A percentile compares a stretch with the other conserved stretches of the same genome.
Evolutionary conservation across 2,797 vertebrate species (phyloP).

Genomic region (Xiphophorus birchmanni): DNA sequence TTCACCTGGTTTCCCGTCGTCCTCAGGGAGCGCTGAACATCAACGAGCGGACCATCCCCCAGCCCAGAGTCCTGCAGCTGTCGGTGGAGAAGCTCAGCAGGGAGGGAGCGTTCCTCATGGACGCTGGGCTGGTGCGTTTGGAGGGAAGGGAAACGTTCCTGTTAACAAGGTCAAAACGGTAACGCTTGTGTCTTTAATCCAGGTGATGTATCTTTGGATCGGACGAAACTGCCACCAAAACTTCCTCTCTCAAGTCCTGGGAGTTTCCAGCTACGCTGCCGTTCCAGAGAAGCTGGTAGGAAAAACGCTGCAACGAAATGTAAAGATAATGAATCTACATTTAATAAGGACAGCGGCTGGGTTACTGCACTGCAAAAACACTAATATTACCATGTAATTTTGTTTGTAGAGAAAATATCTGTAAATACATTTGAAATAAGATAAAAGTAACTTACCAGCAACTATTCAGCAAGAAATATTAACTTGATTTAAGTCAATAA

Average conservation of each 20-base stretch:
- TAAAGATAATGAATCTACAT: background rate
- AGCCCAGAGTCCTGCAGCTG: constrained; percentile 90
- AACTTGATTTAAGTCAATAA: too few relatives aligned
- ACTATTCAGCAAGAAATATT: too few relatives aligned
- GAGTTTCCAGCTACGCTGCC: constrained; percentile 86
- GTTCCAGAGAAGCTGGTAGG: constrained; percentile 90
- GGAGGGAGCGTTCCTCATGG: constrained; percentile 95
- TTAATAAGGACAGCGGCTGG: background rate
- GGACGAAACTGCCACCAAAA: constrained; percentile 88
- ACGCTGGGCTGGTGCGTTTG: constrained; percentile 87
- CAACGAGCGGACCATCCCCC: constrained; percentile 90
- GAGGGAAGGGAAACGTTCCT: too few relatives aligned
- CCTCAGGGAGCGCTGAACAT: constrained; percentile 89
- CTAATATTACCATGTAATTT: too few relatives aligned
- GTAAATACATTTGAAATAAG: too few relatives aligned
- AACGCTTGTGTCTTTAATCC: too few relatives aligned
- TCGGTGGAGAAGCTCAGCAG: constrained; percentile 92
- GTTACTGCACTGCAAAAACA: background rate
- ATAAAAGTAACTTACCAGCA: too few relatives aligned
- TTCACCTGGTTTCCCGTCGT: constrained; percentile 11
- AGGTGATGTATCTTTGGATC: constrained; percentile 94
- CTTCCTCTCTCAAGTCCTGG: constrained; percentile 91
- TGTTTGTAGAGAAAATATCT: too few relatives aligned
- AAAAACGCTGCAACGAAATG: background rate
- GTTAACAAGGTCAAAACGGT: too few relatives aligned